Percentiles rank a stretch among this genome's conserved stretches.
Evolutionary conservation across 2,113 vertebrate species (phyloP).

Genomic region (Oxyura jamaicensis): DNA sequence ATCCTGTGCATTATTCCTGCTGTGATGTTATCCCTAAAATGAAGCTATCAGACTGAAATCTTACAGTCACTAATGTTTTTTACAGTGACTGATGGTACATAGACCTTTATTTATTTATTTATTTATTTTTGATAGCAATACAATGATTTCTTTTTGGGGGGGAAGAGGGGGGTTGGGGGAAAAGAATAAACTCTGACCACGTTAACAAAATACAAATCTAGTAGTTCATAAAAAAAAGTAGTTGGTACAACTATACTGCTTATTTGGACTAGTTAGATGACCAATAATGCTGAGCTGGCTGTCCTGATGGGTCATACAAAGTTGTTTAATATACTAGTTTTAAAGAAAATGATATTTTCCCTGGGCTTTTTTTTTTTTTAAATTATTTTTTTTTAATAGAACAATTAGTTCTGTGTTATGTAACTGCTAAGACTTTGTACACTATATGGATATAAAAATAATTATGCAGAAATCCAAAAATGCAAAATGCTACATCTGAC

Average conservation of each 20-base stretch:
- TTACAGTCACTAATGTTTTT: conserved; percentile 8
- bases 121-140: not conserved
- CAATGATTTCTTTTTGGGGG: not conserved
- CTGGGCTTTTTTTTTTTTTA: not conserved
- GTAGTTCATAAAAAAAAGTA: not conserved
- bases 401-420: not conserved
- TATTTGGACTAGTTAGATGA: not conserved
- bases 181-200: not conserved
- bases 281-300: not conserved
- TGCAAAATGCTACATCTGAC: not conserved
- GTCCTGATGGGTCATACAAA: not conserved
- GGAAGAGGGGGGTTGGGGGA: too few relatives aligned
- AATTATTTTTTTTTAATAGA: not conserved
- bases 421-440: not conserved
- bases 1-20: not conserved
- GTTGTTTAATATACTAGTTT: not conserved
- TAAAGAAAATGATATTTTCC: not conserved
- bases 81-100: not conserved
- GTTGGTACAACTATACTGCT: not conserved
- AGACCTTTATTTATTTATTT: not conserved
- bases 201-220: not conserved
- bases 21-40: not conserved
- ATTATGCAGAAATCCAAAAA: not conserved
- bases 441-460: not conserved
- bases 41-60: conserved; percentile 12